Percentiles rank a stretch among this genome's conserved stretches.
phyloP scores from a whole-genome alignment of 1,140 invertebrate genomes.

The Antheraea pernyi region DNA sequence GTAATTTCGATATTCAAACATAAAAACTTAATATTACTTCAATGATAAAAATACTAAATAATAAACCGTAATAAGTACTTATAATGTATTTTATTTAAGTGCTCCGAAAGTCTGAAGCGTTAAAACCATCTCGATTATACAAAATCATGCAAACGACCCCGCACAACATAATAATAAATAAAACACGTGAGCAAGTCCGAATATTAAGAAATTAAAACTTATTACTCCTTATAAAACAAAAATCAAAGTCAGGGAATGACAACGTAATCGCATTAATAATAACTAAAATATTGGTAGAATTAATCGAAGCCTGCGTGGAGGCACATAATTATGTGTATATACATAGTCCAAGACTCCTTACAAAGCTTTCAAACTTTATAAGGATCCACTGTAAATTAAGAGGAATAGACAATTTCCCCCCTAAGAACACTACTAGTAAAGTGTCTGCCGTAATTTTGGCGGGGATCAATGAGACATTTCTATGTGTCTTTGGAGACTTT shows the following conservation, averaged over 20 bases:
- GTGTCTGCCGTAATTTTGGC: not conserved
- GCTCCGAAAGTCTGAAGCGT: not conserved
- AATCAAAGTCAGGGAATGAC: slow-evolving; percentile 54
- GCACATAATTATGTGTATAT: not conserved
- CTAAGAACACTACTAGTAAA: not conserved
- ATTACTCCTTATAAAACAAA: slow-evolving; percentile 18
- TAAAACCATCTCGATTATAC: not conserved
- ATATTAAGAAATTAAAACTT: slow-evolving; percentile 27
- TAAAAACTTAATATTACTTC: slow-evolving; percentile 42
- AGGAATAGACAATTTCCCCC: not conserved
- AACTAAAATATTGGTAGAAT: not conserved
- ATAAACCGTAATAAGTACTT: slow-evolving; percentile 45
- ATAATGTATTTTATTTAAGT: slow-evolving; percentile 28
- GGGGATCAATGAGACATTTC: slow-evolving; percentile 69
- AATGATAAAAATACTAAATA: slow-evolving; percentile 14
- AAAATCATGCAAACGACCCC: not conserved
- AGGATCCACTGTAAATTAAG: not conserved
- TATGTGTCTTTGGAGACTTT: slow-evolving; percentile 75
- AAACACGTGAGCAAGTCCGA: slow-evolving; percentile 58
- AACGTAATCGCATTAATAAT: slow-evolving; percentile 17
- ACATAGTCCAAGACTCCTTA: not conserved
- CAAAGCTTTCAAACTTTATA: not conserved
- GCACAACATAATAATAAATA: slow-evolving; percentile 53
- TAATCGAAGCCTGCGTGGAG: not conserved
- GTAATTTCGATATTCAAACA: slow-evolving; percentile 48